Base-by-base conservation (phyloP, 2,888 invertebrate species). In the Troides helena region DNA sequence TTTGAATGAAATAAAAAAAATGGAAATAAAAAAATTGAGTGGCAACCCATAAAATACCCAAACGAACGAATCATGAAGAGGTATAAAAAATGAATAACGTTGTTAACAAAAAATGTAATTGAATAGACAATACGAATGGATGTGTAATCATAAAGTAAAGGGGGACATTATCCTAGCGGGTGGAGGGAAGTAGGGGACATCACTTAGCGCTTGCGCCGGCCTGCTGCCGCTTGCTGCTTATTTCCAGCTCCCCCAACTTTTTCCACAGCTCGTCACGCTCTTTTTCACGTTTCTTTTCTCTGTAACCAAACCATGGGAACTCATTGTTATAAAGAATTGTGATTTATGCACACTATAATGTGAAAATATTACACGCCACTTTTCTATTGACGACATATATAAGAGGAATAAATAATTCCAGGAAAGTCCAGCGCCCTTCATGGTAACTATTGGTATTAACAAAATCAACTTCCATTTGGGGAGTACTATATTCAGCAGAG, bases 241-340 rank as follows among this genome's bases (percentile, higher is more conserved):
- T 94, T 94, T 98, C 98, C 93, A 98, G 94, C 94, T 98, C 97
- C 84, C 96, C 96, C 90, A 98, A 94, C 93, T 95, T 96, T 94
- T 97, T 98, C 99, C 99, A 99, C 89, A 99, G 94, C 92, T 99
- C 99, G 89, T 90, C 98, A 94, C 94, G 99, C 97, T 94, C 99
- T 95, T 94, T 99, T 97, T 92, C 98, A 94, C 94, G 98, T 96
- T 94, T 98, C 97, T 94, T 99, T 97, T 94, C 98, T 98, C 93
- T 93, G 86, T 53, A 85, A 83, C 73, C 68, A 70, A 61, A 53
- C 2, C 50, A 50, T 53, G 8, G 18, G 5, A 53, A 53, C 6
- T 53, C 18, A 18, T n/a, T 18, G 18, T n/a, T 53, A 14, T 14
- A 14, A 46, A 46, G 12, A 3, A 14, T 46, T 46, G 14, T 46